Evolutionary conservation across 2,888 invertebrate species (phyloP).

Genomic region (Chesias legatella): DNA sequence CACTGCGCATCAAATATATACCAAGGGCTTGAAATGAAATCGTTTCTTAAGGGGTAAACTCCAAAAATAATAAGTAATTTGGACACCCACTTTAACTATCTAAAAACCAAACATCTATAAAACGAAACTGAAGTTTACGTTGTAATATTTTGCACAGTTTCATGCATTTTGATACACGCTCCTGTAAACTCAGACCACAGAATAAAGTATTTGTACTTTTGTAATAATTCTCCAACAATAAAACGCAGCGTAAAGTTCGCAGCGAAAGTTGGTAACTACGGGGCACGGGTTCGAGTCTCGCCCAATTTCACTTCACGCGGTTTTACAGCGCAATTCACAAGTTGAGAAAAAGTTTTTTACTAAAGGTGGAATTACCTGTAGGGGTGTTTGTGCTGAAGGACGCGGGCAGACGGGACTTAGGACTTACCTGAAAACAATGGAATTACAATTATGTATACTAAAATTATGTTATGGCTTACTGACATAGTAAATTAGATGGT

Average conservation of each 20-base stretch:
- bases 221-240: constrained; percentile 39
- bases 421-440: background rate
- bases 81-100: too few species aligned
- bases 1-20: too few species aligned
- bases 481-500: too few species aligned
- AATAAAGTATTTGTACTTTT: constrained; percentile 29
- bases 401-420: background rate
- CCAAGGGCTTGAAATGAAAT: too few species aligned
- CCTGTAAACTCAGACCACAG: background rate
- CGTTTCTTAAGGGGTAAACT: too few species aligned
- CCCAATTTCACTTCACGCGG: constrained; percentile 50
- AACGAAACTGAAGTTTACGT: too few species aligned
- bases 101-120: too few species aligned
- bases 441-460: too few species aligned
- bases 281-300: constrained; percentile 44
- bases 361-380: constrained; percentile 44
- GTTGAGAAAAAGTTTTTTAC: constrained; percentile 47
- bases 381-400: constrained; percentile 12
- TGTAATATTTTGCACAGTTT: too few species aligned
- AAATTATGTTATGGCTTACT: too few species aligned
- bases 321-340: constrained; percentile 50
- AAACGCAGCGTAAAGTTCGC: constrained; percentile 44
- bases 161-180: too few species aligned
- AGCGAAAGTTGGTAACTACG: constrained; percentile 49
- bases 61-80: too few species aligned